A percentile compares a stretch with the other conserved stretches of the same genome.
These are phyloP conservation scores for Tetrax tetrax DNA, from an alignment of 2,113 vertebrate genomes.

Conservation along the genomic window DNA sequence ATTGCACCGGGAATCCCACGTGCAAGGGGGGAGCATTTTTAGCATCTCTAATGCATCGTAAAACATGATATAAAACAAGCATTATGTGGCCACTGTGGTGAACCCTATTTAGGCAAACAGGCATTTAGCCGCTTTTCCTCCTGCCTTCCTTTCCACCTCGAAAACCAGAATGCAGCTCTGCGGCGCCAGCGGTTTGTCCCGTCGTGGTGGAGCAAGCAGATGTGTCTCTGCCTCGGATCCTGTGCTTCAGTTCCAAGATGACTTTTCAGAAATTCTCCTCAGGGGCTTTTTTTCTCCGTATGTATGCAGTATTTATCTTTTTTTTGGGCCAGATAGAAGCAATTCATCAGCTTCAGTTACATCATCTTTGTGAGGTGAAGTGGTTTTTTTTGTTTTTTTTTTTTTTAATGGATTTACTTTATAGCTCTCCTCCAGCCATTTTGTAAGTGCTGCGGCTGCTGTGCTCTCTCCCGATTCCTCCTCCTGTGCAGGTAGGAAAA, in stretches of 20 bases:
- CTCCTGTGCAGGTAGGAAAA: background rate
- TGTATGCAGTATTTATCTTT: background rate
- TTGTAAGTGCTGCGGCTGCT: background rate
- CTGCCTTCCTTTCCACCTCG: background rate
- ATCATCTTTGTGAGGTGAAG: background rate
- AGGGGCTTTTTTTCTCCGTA: background rate
- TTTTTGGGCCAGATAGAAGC: background rate
- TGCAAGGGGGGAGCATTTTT: background rate
- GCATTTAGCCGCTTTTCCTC: background rate
- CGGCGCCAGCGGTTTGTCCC: background rate
- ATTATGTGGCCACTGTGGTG: background rate
- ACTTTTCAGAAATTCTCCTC: background rate
- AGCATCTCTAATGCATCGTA: background rate
- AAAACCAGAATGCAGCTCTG: background rate
- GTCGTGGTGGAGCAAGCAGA: background rate
- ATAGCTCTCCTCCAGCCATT: background rate
- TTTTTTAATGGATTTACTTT: slow-evolving; percentile 27
- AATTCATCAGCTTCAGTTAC: background rate
- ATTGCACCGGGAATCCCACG: background rate
- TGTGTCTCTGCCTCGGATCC: background rate
- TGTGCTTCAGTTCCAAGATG: background rate
- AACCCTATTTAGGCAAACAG: background rate
- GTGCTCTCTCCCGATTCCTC: background rate
- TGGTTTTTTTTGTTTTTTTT: background rate
- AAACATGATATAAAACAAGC: background rate